Conservation (phyloP, 1,140 invertebrate species). For the Venustaconcha ellipsiformis region DNA sequence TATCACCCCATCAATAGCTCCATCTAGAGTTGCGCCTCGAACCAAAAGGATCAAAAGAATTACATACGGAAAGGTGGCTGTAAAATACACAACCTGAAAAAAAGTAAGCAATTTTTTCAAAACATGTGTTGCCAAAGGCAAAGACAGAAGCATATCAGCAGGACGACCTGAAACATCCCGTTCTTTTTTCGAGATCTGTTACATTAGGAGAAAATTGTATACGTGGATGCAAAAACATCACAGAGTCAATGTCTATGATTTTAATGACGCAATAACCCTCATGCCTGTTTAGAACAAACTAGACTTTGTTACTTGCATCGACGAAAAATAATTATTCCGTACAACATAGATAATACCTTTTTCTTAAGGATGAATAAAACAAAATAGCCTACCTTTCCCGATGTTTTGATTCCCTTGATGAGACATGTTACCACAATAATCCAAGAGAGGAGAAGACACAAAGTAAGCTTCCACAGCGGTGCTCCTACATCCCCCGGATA, state of each 20-base stretch:
- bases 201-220: not conserved
- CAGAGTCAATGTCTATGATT: not conserved
- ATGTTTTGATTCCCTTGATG: constrained; percentile 97
- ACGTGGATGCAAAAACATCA: not conserved
- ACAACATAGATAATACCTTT: not conserved
- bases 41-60: constrained; percentile 85
- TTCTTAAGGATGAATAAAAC: no score
- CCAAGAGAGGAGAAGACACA: constrained; percentile 92
- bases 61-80: constrained; percentile 87
- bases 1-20: constrained; percentile 82
- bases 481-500: constrained; percentile 79
- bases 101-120: not conserved
- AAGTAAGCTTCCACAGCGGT: constrained; percentile 92
- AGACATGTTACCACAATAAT: constrained; percentile 96
- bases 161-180: not conserved
- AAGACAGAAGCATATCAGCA: not conserved
- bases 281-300: no score
- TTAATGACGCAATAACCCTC: no score
- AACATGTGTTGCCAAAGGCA: not conserved
- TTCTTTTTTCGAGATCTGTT: not conserved
- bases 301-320: no score
- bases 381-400: constrained; percentile 81
- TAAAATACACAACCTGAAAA: constrained; percentile 76
- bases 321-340: not conserved
- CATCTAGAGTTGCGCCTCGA: constrained; percentile 83